A percentile compares a stretch with the other conserved stretches of the same genome.
Evolutionary conservation across 2,888 invertebrate species (phyloP).

Genomic region (Euphydryas editha): DNA sequence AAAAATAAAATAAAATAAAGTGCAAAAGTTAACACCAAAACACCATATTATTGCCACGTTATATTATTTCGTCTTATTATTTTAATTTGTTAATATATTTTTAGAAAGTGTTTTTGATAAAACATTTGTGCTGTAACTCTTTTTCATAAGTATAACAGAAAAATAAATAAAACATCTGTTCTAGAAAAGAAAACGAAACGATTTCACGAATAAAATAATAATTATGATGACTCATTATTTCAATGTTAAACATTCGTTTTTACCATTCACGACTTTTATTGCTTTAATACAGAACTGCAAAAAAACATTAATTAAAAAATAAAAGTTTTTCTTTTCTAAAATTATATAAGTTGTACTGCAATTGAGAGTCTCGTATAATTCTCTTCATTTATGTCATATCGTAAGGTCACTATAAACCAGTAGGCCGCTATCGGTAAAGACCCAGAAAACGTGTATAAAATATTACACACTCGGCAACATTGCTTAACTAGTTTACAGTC

Average conservation of each 20-base stretch:
- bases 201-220: conserved; percentile 39
- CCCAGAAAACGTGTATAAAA: conserved; percentile 25
- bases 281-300: conserved; percentile 8
- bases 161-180: conserved; percentile 37
- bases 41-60: too few species aligned
- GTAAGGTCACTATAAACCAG: conserved; percentile 47
- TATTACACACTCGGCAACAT: conserved; percentile 27
- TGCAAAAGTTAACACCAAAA: too few species aligned
- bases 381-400: conserved; percentile 41
- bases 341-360: neutral
- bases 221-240: conserved; percentile 35
- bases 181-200: conserved; percentile 33
- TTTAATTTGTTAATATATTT: neutral
- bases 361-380: conserved; percentile 16
- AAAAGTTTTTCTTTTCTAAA: neutral
- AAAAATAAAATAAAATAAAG: too few species aligned
- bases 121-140: neutral
- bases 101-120: neutral
- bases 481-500: conserved; percentile 24
- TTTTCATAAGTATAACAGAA: neutral
- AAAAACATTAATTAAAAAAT: neutral
- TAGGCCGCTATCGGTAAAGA: conserved; percentile 36
- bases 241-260: conserved; percentile 16
- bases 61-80: too few species aligned
- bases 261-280: conserved; percentile 19